Percentiles rank a stretch among this genome's conserved stretches.
phyloP scores from a whole-genome alignment of 2,888 invertebrate genomes.

The Philopedon plagiatum region DNA sequence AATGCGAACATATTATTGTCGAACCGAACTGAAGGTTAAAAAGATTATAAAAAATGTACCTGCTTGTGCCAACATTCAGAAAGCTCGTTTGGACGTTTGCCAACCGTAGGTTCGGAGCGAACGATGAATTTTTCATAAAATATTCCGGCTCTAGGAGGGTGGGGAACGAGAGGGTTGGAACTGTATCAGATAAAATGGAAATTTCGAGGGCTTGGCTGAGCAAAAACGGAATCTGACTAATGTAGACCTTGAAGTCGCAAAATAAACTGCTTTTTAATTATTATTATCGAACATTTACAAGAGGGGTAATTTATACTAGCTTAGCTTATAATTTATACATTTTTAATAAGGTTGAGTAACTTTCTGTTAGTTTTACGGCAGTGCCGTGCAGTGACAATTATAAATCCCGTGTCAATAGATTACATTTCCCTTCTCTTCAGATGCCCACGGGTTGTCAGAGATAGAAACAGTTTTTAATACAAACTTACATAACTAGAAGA shows the following conservation, averaged over 20 bases:
- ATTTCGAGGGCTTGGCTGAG: not conserved
- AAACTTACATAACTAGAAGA: too few relatives aligned
- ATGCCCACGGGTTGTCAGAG: too few relatives aligned
- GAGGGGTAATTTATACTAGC: too few relatives aligned
- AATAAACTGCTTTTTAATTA: not conserved
- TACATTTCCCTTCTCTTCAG: too few relatives aligned
- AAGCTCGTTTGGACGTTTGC: constrained; percentile 3
- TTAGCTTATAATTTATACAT: too few relatives aligned
- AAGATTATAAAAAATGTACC: constrained; percentile 5
- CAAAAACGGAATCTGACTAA: not conserved
- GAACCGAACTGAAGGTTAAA: not conserved
- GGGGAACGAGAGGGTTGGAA: not conserved
- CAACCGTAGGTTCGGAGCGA: not conserved
- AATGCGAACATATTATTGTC: not conserved
- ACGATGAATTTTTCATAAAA: constrained; percentile 24
- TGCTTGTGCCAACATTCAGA: constrained; percentile 6
- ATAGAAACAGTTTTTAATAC: too few relatives aligned
- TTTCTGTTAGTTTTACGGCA: too few relatives aligned
- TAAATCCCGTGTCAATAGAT: too few relatives aligned
- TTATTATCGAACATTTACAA: too few relatives aligned
- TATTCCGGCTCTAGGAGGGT: not conserved
- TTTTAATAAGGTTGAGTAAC: too few relatives aligned
- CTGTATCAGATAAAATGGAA: constrained; percentile 18
- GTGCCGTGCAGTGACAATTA: too few relatives aligned
- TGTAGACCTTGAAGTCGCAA: not conserved